Conservation (phyloP, 2,797 vertebrate genomes). For the Amniataba percoides region DNA sequence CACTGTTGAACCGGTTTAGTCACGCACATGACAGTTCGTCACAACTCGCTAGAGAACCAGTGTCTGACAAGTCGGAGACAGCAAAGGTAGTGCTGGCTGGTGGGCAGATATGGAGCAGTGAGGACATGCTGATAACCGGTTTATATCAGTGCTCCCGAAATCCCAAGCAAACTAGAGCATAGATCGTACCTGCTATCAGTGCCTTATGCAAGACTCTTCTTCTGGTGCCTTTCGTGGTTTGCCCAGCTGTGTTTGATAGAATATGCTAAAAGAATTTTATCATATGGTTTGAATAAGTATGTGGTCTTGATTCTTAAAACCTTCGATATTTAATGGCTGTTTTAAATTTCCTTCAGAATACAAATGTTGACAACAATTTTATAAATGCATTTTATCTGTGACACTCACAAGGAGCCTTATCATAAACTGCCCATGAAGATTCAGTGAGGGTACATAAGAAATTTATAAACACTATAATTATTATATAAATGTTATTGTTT, state of each 20-base stretch:
- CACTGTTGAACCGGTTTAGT: slow-evolving; percentile 75
- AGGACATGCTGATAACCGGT: slow-evolving; percentile 39
- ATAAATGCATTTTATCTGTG: slow-evolving; percentile 12
- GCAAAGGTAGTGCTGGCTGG: slow-evolving; percentile 49
- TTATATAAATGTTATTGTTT: too few species aligned
- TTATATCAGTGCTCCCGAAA: slow-evolving; percentile 49
- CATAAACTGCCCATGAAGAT: neutral
- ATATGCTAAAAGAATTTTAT: neutral
- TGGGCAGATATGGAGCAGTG: slow-evolving; percentile 46
- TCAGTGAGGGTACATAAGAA: too few species aligned
- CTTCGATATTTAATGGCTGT: neutral
- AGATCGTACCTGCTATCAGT: slow-evolving; percentile 60
- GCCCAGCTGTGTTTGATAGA: neutral
- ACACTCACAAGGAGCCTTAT: neutral
- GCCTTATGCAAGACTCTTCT: neutral
- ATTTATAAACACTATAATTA: too few species aligned
- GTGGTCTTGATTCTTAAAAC: neutral
- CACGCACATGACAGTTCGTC: slow-evolving; percentile 78
- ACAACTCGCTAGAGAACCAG: slow-evolving; percentile 70
- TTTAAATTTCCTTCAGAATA: neutral
- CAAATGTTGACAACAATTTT: neutral
- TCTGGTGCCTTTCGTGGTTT: neutral
- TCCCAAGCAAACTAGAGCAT: slow-evolving; percentile 20
- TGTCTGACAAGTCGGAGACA: slow-evolving; percentile 72
- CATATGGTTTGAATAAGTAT: neutral